Conservation (phyloP, 2,113 vertebrate genomes). For the Dromas ardeola region DNA sequence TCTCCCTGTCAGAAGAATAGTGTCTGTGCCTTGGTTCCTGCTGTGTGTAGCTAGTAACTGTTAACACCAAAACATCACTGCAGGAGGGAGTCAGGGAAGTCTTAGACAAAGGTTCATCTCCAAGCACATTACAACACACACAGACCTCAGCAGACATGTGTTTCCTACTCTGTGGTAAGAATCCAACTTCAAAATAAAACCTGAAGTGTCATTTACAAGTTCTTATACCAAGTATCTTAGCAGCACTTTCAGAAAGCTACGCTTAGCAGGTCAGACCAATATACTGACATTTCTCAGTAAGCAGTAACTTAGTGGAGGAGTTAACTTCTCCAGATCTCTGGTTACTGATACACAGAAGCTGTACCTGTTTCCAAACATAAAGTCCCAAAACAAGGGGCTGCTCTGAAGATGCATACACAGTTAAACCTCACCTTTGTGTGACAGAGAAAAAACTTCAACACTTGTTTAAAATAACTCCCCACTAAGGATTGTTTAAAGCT, state of each 20-base stretch:
- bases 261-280: not conserved
- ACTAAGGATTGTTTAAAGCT: not conserved
- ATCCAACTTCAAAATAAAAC: not conserved
- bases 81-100: not conserved
- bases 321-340: not conserved
- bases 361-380: not conserved
- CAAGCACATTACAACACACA: not conserved
- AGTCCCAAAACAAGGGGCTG: not conserved
- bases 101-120: not conserved
- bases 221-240: not conserved
- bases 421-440: not conserved
- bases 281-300: not conserved
- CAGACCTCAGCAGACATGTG: accelerated
- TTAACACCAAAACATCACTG: not conserved
- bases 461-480: not conserved
- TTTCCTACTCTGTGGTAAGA: not conserved
- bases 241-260: not conserved
- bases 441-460: not conserved
- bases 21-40: accelerated
- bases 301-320: not conserved
- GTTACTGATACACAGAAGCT: not conserved
- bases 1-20: not conserved
- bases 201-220: not conserved
- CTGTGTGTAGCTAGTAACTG: not conserved
- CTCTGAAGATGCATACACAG: not conserved